These are phyloP conservation scores for Gallinago media DNA, from an alignment of 2,113 vertebrate genomes.

Conservation along the genomic window DNA sequence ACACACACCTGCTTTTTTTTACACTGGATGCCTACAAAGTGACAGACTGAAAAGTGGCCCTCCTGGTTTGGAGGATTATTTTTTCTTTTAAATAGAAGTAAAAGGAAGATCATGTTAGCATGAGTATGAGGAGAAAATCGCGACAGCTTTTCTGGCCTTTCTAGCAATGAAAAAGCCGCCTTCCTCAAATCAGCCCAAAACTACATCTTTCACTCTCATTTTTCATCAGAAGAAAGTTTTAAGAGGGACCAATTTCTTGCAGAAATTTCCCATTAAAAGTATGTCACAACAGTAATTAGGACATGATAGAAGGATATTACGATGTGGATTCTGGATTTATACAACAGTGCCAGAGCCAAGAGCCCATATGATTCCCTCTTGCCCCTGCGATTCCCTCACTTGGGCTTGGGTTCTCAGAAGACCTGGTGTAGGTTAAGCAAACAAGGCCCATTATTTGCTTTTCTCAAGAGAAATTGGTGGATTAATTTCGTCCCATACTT, in stretches of 20 bases:
- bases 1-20: background rate
- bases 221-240: background rate
- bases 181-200: background rate
- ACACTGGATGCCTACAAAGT: background rate
- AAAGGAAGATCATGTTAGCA: background rate
- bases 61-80: background rate
- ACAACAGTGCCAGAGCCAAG: fast-evolving
- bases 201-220: background rate
- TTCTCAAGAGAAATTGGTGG: background rate
- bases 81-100: background rate
- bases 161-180: background rate
- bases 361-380: background rate
- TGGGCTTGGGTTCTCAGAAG: background rate
- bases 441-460: background rate
- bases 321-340: background rate
- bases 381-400: background rate
- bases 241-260: background rate
- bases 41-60: background rate
- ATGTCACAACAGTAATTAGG: conserved; percentile 5
- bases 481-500: background rate
- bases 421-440: background rate
- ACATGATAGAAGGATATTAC: background rate
- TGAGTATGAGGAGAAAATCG: background rate
- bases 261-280: background rate
- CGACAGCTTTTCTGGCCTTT: background rate